These are phyloP conservation scores for Steinernema khuongi DNA, from an alignment of 1,140 invertebrate genomes.

Conservation along the genomic window DNA sequence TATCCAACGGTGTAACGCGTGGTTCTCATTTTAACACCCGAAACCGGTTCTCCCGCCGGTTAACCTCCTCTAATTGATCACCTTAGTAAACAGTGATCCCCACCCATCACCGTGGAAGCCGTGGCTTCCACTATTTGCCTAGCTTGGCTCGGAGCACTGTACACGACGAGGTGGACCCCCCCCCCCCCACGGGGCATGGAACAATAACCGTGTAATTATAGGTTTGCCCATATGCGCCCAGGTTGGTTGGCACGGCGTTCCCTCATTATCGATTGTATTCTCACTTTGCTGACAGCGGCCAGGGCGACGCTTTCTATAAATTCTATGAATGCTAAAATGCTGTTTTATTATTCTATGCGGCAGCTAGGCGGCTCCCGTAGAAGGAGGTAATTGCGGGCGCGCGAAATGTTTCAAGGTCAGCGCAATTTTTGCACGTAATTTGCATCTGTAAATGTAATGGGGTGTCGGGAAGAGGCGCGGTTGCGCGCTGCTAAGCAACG, in stretches of 20 bases:
- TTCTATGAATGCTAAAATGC: slow-evolving; percentile 12
- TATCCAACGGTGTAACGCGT: neutral
- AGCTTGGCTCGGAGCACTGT: too few relatives aligned
- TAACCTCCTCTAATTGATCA: neutral
- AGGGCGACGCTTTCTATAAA: neutral
- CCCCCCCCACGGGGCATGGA: too few relatives aligned
- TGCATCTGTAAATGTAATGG: neutral
- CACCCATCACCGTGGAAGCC: neutral
- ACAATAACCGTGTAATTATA: neutral
- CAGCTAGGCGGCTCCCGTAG: too few relatives aligned
- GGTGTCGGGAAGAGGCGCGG: neutral
- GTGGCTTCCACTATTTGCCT: neutral
- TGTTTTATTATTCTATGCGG: neutral
- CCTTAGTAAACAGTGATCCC: neutral
- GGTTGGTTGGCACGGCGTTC: neutral
- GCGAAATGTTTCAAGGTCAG: neutral
- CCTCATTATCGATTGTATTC: neutral
- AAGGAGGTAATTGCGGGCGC: neutral
- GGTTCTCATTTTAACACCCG: neutral
- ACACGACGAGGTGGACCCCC: too few relatives aligned
- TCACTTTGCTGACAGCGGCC: neutral
- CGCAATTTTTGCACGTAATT: neutral
- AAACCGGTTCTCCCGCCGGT: neutral
- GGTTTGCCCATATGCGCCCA: neutral
- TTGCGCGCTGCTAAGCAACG: too few relatives aligned